Evolutionary conservation across 2,113 vertebrate species (phyloP).

Genomic region (Indri indri): DNA sequence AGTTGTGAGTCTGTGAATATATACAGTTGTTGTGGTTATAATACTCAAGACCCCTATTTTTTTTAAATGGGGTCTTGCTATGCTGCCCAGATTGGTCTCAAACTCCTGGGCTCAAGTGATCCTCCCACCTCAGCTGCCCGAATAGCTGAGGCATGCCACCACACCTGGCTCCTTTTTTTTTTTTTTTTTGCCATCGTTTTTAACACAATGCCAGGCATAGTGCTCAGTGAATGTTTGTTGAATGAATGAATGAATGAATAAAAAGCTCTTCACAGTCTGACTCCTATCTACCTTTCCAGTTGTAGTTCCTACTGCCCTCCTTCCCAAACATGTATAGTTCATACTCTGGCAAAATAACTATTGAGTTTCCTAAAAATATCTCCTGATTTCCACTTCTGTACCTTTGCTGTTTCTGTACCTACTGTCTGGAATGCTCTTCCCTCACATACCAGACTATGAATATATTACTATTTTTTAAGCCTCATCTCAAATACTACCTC

Average conservation of each 20-base stretch:
- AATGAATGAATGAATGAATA: neutral
- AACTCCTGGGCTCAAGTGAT: neutral
- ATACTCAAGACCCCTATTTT: neutral
- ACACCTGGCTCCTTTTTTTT: neutral
- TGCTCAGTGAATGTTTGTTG: neutral
- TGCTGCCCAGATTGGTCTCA: neutral
- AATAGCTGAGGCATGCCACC: neutral
- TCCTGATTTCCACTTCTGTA: neutral
- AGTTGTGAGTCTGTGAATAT: neutral
- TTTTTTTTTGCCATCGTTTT: neutral
- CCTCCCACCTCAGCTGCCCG: neutral
- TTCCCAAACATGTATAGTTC: neutral
- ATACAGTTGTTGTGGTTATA: neutral
- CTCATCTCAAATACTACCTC: neutral
- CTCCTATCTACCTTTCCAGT: neutral
- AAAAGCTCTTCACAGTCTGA: neutral
- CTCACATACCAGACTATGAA: neutral
- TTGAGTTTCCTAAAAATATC: neutral
- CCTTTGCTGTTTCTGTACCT: neutral
- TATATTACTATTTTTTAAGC: neutral
- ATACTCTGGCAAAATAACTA: neutral
- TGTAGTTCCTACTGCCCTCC: neutral
- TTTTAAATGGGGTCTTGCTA: neutral
- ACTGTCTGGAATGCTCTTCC: neutral
- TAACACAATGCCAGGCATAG: neutral